Conservation (phyloP, 2,888 invertebrate species). For the Boloria selene region DNA sequence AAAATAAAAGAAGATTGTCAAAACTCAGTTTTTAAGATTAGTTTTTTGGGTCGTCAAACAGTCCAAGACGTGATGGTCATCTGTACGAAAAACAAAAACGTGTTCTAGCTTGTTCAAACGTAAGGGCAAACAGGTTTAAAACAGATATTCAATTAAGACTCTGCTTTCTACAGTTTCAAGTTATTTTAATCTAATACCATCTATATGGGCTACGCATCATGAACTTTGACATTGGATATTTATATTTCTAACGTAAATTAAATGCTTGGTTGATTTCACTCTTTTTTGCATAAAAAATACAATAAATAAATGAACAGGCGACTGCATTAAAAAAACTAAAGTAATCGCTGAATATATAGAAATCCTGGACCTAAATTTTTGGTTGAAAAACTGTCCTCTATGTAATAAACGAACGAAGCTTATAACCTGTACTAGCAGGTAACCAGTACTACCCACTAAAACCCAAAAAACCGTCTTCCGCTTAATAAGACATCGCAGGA, state of each 20-base stretch:
- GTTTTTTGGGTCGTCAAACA: background rate
- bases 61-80: conserved; percentile 36
- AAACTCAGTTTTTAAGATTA: background rate
- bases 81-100: conserved; percentile 20
- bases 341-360: too few species aligned
- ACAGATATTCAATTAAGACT: conserved; percentile 53
- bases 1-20: conserved; percentile 40
- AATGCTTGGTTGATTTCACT: background rate
- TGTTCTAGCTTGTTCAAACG: conserved; percentile 28
- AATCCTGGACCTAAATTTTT: background rate
- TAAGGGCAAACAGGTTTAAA: conserved; percentile 60
- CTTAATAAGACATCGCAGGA: too few species aligned
- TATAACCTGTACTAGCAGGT: too few species aligned
- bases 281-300: background rate
- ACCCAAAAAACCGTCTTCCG: too few species aligned
- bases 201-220: conserved; percentile 44
- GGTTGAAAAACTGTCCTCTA: too few species aligned
- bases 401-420: too few species aligned
- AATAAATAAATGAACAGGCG: too few species aligned
- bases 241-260: background rate
- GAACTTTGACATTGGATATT: conserved; percentile 30
- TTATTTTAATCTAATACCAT: conserved; percentile 60
- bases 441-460: too few species aligned
- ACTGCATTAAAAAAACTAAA: too few species aligned
- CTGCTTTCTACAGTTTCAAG: conserved; percentile 65